Percentiles rank a stretch among this genome's conserved stretches.
These are phyloP conservation scores for Trichonephila clavata DNA, from an alignment of 1,140 invertebrate genomes.

Conservation along the genomic window DNA sequence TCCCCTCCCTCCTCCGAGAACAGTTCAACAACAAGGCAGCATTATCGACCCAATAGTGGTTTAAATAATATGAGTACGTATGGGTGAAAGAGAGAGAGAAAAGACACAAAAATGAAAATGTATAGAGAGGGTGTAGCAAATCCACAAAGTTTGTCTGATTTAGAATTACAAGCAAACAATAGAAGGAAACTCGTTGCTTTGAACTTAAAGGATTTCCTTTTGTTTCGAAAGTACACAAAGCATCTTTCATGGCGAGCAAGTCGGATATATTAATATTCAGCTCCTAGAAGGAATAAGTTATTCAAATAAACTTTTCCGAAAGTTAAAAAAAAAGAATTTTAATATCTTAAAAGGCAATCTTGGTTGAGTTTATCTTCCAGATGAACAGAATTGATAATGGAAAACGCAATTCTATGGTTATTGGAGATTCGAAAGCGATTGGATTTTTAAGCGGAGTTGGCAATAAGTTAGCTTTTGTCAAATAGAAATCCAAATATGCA, in stretches of 20 bases:
- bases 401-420: not conserved
- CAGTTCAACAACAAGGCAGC: no score
- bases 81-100: not conserved
- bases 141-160: not conserved
- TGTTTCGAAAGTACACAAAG: not conserved
- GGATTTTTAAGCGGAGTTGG: not conserved
- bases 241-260: not conserved
- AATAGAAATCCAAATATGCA: not conserved
- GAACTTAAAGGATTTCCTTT: not conserved
- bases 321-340: not conserved
- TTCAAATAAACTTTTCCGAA: not conserved
- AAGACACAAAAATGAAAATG: not conserved
- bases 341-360: not conserved
- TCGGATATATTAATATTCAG: not conserved
- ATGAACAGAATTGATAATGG: not conserved
- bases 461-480: not conserved
- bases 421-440: not conserved
- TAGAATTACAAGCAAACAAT: not conserved
- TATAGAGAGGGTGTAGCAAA: no score
- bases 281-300: not conserved
- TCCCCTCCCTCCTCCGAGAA: not conserved
- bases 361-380: not conserved
- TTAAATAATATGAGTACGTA: not conserved
- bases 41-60: conserved; percentile 1
- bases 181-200: not conserved